Evolutionary conservation across 2,113 vertebrate genomes (phyloP).

Genomic region (Bungarus multicinctus): DNA sequence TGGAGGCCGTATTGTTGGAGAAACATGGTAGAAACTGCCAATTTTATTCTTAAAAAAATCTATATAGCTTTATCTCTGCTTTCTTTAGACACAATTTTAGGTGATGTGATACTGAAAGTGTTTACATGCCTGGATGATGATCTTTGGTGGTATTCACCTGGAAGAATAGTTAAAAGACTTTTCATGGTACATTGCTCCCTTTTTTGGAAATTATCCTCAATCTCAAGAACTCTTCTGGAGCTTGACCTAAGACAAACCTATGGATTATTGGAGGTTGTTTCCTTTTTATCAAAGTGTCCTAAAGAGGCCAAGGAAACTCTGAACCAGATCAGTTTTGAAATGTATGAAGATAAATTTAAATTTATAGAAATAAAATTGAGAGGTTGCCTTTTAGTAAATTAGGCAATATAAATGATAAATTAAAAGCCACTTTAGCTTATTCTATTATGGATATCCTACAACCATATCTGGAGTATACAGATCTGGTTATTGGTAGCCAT

Average conservation of each 20-base stretch:
- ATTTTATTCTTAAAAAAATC: too few species aligned
- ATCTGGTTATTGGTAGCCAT: not conserved
- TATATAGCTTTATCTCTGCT: too few species aligned
- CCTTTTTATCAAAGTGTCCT: not conserved
- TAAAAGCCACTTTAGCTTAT: not conserved
- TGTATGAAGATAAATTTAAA: not conserved
- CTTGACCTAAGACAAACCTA: not conserved
- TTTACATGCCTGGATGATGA: not conserved
- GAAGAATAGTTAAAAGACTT: not conserved
- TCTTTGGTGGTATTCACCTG: not conserved
- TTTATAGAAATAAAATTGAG: not conserved
- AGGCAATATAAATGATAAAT: not conserved
- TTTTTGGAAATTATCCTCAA: not conserved
- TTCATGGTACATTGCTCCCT: too few species aligned
- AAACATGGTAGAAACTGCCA: not conserved
- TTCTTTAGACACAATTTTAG: too few species aligned
- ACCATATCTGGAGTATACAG: not conserved
- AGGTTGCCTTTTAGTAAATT: not conserved
- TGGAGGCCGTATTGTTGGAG: too few species aligned
- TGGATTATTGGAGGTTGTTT: not conserved
- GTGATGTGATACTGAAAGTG: too few species aligned
- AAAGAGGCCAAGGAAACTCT: not conserved
- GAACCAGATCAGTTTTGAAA: not conserved
- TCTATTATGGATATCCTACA: not conserved
- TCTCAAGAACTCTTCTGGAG: not conserved